phyloP scores from a whole-genome alignment of 2,113 vertebrate species.

The Redunca redunca region DNA sequence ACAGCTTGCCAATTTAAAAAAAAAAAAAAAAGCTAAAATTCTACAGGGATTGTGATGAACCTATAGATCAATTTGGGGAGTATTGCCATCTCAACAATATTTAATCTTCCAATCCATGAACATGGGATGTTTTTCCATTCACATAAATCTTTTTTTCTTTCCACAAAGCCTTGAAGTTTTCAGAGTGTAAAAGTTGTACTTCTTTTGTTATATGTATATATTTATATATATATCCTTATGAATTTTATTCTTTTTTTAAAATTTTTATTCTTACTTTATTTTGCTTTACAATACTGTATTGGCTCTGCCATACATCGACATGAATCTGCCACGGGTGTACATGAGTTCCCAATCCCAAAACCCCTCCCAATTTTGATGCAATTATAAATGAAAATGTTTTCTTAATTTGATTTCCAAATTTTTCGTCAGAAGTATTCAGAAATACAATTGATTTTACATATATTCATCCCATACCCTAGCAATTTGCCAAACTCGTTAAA shows the following conservation, averaged over 20 bases:
- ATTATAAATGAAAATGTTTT: neutral
- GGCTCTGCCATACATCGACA: too few relatives aligned
- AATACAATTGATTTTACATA: constrained; percentile 12
- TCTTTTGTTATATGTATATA: neutral
- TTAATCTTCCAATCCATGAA: neutral
- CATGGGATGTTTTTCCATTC: neutral
- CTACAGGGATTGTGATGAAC: neutral
- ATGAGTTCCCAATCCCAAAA: too few relatives aligned
- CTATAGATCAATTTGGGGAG: neutral
- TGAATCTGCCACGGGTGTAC: too few relatives aligned
- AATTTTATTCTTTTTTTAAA: neutral
- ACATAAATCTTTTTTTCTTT: neutral
- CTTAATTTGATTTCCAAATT: neutral
- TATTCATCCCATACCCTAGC: neutral
- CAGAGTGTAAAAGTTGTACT: neutral
- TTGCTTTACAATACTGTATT: too few relatives aligned
- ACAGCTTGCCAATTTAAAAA: neutral
- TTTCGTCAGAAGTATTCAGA: neutral
- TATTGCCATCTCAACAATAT: neutral
- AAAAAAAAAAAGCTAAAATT: neutral
- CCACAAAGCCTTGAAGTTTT: neutral
- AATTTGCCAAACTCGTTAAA: neutral
- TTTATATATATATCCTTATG: neutral
- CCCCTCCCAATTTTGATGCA: neutral
- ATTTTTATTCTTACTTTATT: too few relatives aligned